Conservation (phyloP, 2,113 vertebrate species). For the Calidris pygmaea region DNA sequence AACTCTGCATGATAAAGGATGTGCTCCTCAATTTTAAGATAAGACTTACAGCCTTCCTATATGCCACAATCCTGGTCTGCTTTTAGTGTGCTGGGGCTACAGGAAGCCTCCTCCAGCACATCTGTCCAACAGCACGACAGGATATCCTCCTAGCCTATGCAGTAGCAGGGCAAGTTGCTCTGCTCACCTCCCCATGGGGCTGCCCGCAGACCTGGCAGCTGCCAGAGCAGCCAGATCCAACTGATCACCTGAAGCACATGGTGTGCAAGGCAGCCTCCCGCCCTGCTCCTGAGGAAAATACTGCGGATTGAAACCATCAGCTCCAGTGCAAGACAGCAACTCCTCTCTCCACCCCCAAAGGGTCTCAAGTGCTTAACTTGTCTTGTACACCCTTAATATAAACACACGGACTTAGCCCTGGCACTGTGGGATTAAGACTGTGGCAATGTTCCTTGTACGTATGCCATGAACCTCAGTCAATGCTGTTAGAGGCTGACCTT, state of each 20-base stretch:
- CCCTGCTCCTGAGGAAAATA: neutral
- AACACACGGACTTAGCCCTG: neutral
- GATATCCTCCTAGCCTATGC: neutral
- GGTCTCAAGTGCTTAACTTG: neutral
- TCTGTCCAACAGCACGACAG: conserved; percentile 1
- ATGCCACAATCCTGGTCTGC: neutral
- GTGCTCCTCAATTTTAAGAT: neutral
- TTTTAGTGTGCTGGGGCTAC: neutral
- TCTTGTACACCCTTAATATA: accelerated
- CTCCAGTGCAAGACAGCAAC: neutral
- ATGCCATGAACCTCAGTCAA: accelerated
- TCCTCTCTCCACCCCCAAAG: accelerated
- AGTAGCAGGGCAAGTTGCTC: neutral
- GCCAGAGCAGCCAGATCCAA: neutral
- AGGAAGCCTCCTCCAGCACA: neutral
- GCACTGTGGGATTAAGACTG: neutral
- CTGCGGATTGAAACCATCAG: accelerated
- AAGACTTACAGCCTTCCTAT: neutral
- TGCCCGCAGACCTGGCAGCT: neutral
- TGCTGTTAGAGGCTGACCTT: neutral
- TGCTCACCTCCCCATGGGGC: neutral
- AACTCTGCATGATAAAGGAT: neutral
- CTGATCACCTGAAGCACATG: neutral
- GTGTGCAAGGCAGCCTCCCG: neutral
- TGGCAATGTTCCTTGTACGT: neutral